Conservation (phyloP, 2,797 vertebrate species). For the Chromis chromis region DNA sequence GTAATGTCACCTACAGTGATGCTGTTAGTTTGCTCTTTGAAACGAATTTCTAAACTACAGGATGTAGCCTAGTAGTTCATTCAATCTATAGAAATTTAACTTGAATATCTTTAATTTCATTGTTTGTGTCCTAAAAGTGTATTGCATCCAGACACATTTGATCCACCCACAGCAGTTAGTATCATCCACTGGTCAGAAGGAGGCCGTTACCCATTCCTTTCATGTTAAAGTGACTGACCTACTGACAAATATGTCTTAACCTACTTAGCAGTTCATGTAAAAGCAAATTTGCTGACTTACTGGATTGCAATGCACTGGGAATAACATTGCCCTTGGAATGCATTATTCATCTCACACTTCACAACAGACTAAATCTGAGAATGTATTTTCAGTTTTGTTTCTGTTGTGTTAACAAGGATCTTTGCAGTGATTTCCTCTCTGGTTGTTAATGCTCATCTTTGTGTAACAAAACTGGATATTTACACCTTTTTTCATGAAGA, state of each 20-base stretch:
- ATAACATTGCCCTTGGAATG: not conserved
- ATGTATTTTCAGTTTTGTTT: not conserved
- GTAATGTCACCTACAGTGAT: not conserved
- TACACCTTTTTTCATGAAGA: no score
- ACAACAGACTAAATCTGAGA: not conserved
- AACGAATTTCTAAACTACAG: not conserved
- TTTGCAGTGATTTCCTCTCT: not conserved
- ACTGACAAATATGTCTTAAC: not conserved
- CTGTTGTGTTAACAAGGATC: not conserved
- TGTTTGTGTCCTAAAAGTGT: not conserved
- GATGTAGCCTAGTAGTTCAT: constrained; percentile 2
- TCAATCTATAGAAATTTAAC: not conserved
- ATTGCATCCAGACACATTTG: not conserved
- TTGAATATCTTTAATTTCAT: not conserved
- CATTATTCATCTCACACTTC: not conserved
- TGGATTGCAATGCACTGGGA: no score
- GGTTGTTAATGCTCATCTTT: no score
- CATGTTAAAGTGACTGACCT: not conserved
- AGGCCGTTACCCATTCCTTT: not conserved
- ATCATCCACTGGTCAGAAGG: not conserved
- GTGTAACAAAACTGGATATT: no score
- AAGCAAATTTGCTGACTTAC: no score
- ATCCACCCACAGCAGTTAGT: not conserved
- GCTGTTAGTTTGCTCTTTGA: not conserved
- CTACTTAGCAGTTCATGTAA: not conserved